A percentile compares a stretch with the other conserved stretches of the same genome.
phyloP scores from a whole-genome alignment of 2,888 invertebrate genomes.

The Clunio marinus region DNA sequence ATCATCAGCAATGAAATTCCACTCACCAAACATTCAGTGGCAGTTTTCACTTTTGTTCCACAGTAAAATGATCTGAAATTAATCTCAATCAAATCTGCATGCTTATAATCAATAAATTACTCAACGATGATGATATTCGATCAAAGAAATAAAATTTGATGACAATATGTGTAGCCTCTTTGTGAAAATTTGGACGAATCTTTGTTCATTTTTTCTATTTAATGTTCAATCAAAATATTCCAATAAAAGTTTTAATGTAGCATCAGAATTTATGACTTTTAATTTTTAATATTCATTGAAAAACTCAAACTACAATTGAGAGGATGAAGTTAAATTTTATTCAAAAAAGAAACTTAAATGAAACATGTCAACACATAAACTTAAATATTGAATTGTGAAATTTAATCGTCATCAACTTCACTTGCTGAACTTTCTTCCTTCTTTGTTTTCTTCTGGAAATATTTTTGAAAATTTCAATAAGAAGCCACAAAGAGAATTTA shows the following conservation, averaged over 20 bases:
- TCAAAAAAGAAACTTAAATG: too few species aligned
- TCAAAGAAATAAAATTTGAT: background rate
- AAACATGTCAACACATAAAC: too few species aligned
- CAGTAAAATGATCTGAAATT: slow-evolving; percentile 2
- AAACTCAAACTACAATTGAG: too few species aligned
- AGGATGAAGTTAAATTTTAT: background rate
- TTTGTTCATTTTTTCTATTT: background rate
- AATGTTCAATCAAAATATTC: background rate
- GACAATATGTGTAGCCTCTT: background rate
- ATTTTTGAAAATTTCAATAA: too few species aligned
- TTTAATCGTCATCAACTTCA: slow-evolving; percentile 44
- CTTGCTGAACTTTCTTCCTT: slow-evolving; percentile 45
- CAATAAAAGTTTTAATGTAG: slow-evolving; percentile 8
- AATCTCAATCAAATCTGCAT: background rate
- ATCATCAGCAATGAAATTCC: slow-evolving; percentile 55
- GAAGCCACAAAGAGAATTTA: background rate
- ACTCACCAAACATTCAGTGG: slow-evolving; percentile 60
- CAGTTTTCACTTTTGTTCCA: slow-evolving; percentile 68
- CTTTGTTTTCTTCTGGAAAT: slow-evolving; percentile 39
- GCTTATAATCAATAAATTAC: too few species aligned
- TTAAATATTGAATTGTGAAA: slow-evolving; percentile 29
- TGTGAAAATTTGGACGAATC: background rate
- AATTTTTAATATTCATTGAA: slow-evolving; percentile 1
- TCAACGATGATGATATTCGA: too few species aligned
- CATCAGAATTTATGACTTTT: background rate